Evolutionary conservation across 2,797 vertebrate genomes (phyloP).

Genomic region (Synaphobranchus kaupii): DNA sequence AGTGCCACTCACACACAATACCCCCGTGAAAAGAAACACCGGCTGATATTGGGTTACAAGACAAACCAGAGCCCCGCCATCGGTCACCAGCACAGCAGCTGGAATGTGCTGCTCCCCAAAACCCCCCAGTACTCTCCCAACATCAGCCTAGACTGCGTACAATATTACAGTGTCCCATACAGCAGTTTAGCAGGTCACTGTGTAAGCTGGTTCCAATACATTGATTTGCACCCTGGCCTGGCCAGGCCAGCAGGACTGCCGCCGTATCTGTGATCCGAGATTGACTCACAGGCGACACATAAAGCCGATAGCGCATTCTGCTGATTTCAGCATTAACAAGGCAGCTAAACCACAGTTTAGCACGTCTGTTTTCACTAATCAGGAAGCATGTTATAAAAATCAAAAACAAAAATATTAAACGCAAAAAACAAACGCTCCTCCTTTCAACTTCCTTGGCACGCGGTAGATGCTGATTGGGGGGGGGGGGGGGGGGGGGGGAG

Average conservation of each 20-base stretch:
- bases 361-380: background rate
- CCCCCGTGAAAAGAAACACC: slow-evolving; percentile 51
- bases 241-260: background rate
- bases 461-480: background rate
- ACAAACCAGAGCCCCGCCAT: slow-evolving; percentile 58
- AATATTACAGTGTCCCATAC: background rate
- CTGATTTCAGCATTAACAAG: background rate
- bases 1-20: slow-evolving; percentile 62
- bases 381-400: background rate
- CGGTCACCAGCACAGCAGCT: background rate
- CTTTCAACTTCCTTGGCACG: background rate
- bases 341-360: background rate
- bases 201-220: background rate
- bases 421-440: background rate
- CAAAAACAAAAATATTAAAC: background rate
- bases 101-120: background rate
- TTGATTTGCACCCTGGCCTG: background rate
- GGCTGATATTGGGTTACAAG: slow-evolving; percentile 68
- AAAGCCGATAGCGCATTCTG: background rate
- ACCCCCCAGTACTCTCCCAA: background rate
- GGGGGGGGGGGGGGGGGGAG: background rate
- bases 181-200: background rate
- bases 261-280: background rate
- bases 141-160: background rate
- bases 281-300: background rate